Evolutionary conservation across 2,797 vertebrate species (phyloP), one percentile per base, ranked within the genome.

Genomic region (Alcedo atthis): DNA sequence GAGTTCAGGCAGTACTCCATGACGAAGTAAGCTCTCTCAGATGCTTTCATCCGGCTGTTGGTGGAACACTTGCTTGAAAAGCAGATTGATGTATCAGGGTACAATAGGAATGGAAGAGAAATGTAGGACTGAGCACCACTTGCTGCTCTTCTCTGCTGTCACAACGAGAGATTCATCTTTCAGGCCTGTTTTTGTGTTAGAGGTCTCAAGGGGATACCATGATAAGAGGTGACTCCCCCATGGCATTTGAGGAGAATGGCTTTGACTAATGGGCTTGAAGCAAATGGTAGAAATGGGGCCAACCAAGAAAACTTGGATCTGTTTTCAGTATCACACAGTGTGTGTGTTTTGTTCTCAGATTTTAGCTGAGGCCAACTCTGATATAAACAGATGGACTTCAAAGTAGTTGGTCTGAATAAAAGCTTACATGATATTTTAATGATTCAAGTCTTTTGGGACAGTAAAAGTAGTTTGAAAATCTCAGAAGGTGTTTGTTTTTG

Each of bases 321-420:
- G 66, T n/a, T 91, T 89, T 82, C 79, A 42, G 81, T 82, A 81
- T 94, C 91, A 59, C 89, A 79, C 91, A 42, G 91, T 89, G 85
- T 73, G 88, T 69, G 86, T 92, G 78, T 93, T 93, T 93, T 91
- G 86, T 96, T 96, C 94, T 89, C 43, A 7, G 78, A n/a, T 85
- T 88, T 96, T 96, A 91, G 81, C 81, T 62, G 88, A 69, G 85
- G 88, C 88, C 90, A 91, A 42, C 78, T 71, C 81, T 5, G 89
- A 70, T 79, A 84, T 61, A 94, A 96, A 96, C 95, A 94, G 91
- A 94, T 87, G 91, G 85, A 94, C 94, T 95, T 96, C 92, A 95
- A 96, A 96, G 95, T 91, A 88, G 55, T 84, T 92, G 59, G 70
- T 89, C 81, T 90, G 86, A 85, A 92, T 91, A 92, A 92, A 94